Base-by-base conservation (phyloP, 2,888 invertebrate species). In the Campoletis raptor region DNA sequence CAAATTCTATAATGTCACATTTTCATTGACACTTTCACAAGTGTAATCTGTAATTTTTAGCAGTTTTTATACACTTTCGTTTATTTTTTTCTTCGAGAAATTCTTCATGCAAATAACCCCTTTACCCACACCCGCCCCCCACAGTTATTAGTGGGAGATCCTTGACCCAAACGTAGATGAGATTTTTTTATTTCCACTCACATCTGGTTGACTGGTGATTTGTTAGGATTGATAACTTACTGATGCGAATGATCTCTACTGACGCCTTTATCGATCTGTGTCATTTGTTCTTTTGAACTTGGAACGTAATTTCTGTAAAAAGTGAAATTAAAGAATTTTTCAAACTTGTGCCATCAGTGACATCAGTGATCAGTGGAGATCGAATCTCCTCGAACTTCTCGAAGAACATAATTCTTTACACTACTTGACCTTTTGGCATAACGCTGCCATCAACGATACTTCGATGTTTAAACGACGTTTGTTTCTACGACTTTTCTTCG, bases 221-320 rank as follows among this genome's bases (percentile, higher is more conserved):
- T 15, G 45, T 0, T 48, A 37, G 36, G 57, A 10, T 73, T 40
- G 40, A 40, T 40, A 2, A 30, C 30, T 30, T 30, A 57, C 7
- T 15, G 40, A 21, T 18, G 57, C 40, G 54, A 2, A 73, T 57
- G 40, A 73, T 73, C 57, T 57, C 54, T 40, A 40, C 57, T 57
- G 73, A 18, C 73, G 1, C 30, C 30, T 73, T 10, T 8, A 40
- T 57, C 40, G 73, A 73, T 36, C 73, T 40, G 21, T 12, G 37
- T 30, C 45, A 21, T 48, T n/a, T 52, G 24, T 72, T 72, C 10
- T 30, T 36, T 52, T 5, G 36, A 45, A 18, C n/a, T 45, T 18
- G n/a, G 21, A 54, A 54, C 30, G 30, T 30, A 30, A 30, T 24
- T 57, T 10, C 24, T 24, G 10, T 57, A 4, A n/a, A 57, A 24